Conservation (phyloP, 2,888 invertebrate genomes). For the Neelides folsomi region DNA sequence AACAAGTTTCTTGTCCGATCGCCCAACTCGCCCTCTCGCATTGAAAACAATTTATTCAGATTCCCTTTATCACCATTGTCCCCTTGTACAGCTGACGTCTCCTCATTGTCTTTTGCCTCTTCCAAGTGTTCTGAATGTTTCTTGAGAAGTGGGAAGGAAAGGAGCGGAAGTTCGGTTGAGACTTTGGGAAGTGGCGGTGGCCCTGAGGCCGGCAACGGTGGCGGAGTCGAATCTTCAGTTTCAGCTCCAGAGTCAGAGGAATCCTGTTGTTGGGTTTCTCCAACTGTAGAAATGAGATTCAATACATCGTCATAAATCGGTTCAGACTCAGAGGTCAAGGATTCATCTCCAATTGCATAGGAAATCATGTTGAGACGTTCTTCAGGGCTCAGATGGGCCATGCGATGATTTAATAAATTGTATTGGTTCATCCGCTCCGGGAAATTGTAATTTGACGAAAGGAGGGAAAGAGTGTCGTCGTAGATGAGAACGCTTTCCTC, state of each 20-base stretch:
- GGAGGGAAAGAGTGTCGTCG: conserved; percentile 29
- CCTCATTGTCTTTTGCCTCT: not conserved
- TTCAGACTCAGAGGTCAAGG: conserved; percentile 11
- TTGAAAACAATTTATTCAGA: not conserved
- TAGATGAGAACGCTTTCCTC: conserved; percentile 18
- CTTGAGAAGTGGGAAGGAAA: conserved; percentile 19
- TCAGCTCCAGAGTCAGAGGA: conserved; percentile 25
- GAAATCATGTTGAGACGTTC: too few species aligned
- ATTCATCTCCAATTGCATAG: too few species aligned
- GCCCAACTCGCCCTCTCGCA: conserved; percentile 14
- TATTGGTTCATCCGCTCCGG: too few species aligned
- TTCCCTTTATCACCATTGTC: not conserved
- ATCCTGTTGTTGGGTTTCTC: conserved; percentile 9
- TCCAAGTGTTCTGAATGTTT: too few species aligned
- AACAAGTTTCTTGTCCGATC: conserved; percentile 25
- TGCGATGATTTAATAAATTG: too few species aligned
- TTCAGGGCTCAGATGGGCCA: too few species aligned
- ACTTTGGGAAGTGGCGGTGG: conserved; percentile 27
- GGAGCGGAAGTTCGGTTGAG: conserved; percentile 23
- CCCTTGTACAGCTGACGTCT: not conserved
- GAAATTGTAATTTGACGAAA: conserved; percentile 14
- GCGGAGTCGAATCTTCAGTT: conserved; percentile 24
- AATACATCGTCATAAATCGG: conserved; percentile 32
- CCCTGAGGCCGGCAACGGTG: conserved; percentile 28
- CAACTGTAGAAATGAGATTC: conserved; percentile 10